Evolutionary conservation across 2,888 invertebrate species (phyloP), one percentile per base, ranked within the genome.

Genomic region (Drosophila siamana): DNA sequence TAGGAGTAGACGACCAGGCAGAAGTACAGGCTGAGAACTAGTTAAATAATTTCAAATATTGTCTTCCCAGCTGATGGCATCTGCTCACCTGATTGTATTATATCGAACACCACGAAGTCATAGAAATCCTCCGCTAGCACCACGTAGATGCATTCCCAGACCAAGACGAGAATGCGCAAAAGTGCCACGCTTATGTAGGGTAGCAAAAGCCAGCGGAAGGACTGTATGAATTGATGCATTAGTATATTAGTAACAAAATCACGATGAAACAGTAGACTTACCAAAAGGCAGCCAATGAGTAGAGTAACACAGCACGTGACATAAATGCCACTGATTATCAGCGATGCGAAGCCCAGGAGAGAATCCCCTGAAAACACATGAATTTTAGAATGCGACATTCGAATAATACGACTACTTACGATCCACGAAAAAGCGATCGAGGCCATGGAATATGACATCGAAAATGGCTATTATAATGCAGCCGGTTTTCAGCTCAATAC

Each of bases 401-500:
- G 8, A 9, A 15, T 30, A 8, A 8, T 8, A 3, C 0, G 0
- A 1, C 4, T 19, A 72, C 87, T 74, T 56, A 84, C 83, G 69
- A 43, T 86, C 84, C 13, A 88, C 61, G 33, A 84, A 38, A 22
- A 74, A 83, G 0, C 62, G 56, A 55, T 84, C 83, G 2, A 69
- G 1, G 0, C 89, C 87, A 3, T 88, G 84, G n/a, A 84, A 11
- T 0, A 84, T 51, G 0, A 84, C 89, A 13, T 71, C 81, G 7
- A 75, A 7, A 4, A 88, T 62, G 43, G 89, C 64, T 22, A 85
- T 85, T 2, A 88, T 22, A 40, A 88, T 72, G 62, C 87, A 80
- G 19, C 89, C 89, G 26, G 69, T 67, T 24, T 46, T 73, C 1
- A 85, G 51, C 0, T 74, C 71, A 4, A 85, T 41, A 36, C 87